phyloP scores from a whole-genome alignment of 2,113 vertebrate genomes.

The Perca schrenkii region DNA sequence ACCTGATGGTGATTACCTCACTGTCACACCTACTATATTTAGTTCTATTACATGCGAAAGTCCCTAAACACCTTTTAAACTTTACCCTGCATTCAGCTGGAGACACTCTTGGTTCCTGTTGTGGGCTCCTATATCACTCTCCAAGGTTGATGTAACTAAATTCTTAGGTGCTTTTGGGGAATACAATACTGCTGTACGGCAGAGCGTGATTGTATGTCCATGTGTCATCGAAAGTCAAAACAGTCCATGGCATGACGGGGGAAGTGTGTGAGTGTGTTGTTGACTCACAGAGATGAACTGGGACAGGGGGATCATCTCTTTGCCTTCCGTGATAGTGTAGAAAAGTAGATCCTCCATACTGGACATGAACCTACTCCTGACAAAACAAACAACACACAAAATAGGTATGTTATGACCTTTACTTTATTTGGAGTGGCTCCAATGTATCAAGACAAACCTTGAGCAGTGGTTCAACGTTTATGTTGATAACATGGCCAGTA shows the following conservation, averaged over 20 bases:
- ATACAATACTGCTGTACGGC: not conserved
- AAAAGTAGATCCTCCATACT: conserved; percentile 89
- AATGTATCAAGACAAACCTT: conserved; percentile 14
- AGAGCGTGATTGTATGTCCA: conserved; percentile 7
- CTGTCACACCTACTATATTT: conserved; percentile 52
- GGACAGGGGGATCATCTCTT: conserved; percentile 87
- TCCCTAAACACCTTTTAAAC: conserved; percentile 51
- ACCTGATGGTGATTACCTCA: conserved; percentile 23
- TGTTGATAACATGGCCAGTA: conserved; percentile 12
- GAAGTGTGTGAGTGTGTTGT: conserved; percentile 25
- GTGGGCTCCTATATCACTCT: conserved; percentile 17
- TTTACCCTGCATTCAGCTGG: conserved; percentile 29
- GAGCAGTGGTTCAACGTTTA: not conserved
- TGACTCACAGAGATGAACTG: conserved; percentile 89
- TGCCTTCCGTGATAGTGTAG: conserved; percentile 91
- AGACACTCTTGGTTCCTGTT: conserved; percentile 29
- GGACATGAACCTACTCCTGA: conserved; percentile 80
- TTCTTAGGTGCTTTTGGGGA: conserved; percentile 26
- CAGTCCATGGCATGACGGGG: conserved; percentile 3
- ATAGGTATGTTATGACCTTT: conserved; percentile 1
- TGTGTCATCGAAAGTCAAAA: conserved; percentile 23
- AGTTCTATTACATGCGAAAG: conserved; percentile 44
- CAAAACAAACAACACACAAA: conserved; percentile 40
- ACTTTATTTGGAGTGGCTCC: not conserved
- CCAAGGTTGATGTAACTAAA: conserved; percentile 32